Percentiles rank a stretch among this genome's conserved stretches.
Evolutionary conservation across 2,113 vertebrate species (phyloP).

Genomic region (Trochalopteron elliotii): DNA sequence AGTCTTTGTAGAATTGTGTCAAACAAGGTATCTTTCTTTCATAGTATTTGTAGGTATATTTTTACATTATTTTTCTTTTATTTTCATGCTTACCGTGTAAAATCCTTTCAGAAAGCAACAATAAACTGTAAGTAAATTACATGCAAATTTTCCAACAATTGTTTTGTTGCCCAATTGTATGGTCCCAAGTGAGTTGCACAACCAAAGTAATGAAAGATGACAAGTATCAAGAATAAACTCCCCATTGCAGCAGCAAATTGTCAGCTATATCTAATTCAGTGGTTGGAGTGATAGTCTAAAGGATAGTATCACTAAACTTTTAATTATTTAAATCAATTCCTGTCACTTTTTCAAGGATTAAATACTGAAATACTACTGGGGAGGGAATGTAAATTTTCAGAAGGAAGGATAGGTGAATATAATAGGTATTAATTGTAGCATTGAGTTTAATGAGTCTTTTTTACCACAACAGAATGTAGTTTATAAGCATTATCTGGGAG

Average conservation of each 20-base stretch:
- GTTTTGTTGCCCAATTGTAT: neutral
- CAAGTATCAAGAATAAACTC: neutral
- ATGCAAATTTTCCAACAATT: neutral
- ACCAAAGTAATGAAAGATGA: neutral
- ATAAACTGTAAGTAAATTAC: constrained; percentile 74
- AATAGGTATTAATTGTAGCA: neutral
- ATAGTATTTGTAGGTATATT: constrained; percentile 28
- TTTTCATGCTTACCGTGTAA: constrained; percentile 74
- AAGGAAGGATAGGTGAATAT: neutral
- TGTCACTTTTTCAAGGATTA: neutral
- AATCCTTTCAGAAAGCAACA: constrained; percentile 72
- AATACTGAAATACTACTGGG: neutral
- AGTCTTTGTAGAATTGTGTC: neutral
- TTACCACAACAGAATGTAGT: neutral
- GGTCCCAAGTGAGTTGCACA: neutral
- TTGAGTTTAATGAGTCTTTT: neutral
- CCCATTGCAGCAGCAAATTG: neutral
- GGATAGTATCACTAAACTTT: neutral
- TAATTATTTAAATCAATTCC: neutral
- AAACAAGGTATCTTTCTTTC: neutral
- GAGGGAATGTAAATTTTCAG: neutral
- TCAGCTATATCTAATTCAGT: neutral
- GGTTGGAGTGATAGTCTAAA: neutral
- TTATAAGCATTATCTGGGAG: neutral
- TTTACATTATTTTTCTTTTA: constrained; percentile 62